Evolutionary conservation across 2,888 invertebrate genomes (phyloP).

Genomic region (Beris morrisii): DNA sequence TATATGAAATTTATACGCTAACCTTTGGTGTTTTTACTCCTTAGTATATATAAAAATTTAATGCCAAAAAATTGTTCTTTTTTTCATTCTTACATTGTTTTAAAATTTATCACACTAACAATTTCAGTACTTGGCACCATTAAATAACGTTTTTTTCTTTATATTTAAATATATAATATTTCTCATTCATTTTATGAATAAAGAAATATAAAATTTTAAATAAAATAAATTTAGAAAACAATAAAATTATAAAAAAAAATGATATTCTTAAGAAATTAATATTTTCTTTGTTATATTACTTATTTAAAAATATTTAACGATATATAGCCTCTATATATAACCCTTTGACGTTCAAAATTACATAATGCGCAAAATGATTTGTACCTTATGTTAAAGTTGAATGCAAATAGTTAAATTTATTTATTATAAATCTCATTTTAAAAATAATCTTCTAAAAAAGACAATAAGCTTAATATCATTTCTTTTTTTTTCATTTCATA

Average conservation of each 20-base stretch:
- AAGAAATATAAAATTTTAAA: constrained; percentile 27
- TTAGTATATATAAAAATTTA: constrained; percentile 31
- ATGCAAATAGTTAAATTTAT: neutral
- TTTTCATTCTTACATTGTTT: constrained; percentile 34
- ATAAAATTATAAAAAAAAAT: constrained; percentile 14
- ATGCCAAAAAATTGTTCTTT: constrained; percentile 33
- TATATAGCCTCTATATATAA: constrained; percentile 42
- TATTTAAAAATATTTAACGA: constrained; percentile 39
- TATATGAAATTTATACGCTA: constrained; percentile 35
- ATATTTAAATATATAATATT: constrained; percentile 28
- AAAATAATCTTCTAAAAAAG: constrained; percentile 35
- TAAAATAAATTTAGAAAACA: constrained; percentile 34
- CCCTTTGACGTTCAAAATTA: constrained; percentile 26
- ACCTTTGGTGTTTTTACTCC: constrained; percentile 37
- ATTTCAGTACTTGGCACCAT: constrained; percentile 56
- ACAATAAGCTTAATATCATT: constrained; percentile 41
- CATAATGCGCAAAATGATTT: constrained; percentile 9
- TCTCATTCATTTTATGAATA: constrained; percentile 29
- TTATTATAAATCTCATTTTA: constrained; percentile 20
- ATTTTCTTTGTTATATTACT: constrained; percentile 23
- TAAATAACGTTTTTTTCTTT: constrained; percentile 40
- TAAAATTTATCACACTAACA: constrained; percentile 54
- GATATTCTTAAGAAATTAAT: constrained; percentile 31
- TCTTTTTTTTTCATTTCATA: constrained; percentile 28
- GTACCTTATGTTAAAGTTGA: too few relatives aligned